Conservation (phyloP, 2,113 vertebrate species). For the Terrapene triunguis region DNA sequence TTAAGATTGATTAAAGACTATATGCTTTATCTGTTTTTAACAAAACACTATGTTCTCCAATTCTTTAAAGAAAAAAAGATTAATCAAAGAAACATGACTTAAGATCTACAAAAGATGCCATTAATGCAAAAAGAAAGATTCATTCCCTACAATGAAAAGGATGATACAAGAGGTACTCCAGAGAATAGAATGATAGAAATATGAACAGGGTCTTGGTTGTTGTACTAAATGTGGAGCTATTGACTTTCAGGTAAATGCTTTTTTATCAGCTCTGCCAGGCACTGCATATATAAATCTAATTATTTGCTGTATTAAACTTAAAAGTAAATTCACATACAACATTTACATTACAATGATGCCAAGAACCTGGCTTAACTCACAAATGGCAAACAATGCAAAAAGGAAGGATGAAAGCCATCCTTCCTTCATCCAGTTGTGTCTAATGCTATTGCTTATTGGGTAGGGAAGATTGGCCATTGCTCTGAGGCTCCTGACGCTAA, state of each 20-base stretch:
- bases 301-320: conserved; percentile 19
- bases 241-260: background rate
- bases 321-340: background rate
- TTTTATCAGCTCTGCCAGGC: background rate
- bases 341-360: background rate
- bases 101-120: conserved; percentile 1
- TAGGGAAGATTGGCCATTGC: background rate
- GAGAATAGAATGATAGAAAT: conserved; percentile 7
- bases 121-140: background rate
- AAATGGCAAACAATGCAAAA: background rate
- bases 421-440: background rate
- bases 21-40: background rate
- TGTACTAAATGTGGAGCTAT: background rate
- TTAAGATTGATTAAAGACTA: conserved; percentile 6
- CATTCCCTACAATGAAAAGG: background rate
- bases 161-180: background rate
- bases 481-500: background rate
- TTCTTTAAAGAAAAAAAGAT: background rate
- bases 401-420: background rate
- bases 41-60: background rate
- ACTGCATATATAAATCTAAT: conserved; percentile 32
- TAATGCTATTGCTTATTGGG: background rate
- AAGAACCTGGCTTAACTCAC: background rate
- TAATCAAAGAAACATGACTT: background rate
- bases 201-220: background rate